A percentile compares a stretch with the other conserved stretches of the same genome.
phyloP scores from a whole-genome alignment of 2,113 vertebrate genomes.

The Macheiramphus alcinus region DNA sequence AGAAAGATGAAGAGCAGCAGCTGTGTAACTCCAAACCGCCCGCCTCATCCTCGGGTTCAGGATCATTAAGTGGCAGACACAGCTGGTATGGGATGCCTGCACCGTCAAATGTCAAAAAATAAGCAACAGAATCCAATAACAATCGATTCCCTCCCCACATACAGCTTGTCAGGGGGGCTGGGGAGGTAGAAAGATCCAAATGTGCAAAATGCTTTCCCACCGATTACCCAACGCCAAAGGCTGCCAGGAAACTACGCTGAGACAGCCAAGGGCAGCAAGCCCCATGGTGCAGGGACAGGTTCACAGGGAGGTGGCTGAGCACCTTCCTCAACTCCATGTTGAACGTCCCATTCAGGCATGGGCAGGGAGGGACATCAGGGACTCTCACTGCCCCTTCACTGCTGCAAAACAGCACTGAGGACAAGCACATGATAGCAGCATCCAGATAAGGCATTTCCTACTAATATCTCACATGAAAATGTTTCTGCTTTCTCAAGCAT shows the following conservation, averaged over 20 bases:
- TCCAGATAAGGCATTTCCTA: not conserved
- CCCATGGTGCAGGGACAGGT: fast-evolving
- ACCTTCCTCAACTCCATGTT: fast-evolving
- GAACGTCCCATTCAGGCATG: not conserved
- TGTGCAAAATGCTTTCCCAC: not conserved
- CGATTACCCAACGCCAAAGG: not conserved
- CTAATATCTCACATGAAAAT: not conserved
- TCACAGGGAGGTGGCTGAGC: not conserved
- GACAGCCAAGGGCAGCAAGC: not conserved
- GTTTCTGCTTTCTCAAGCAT: not conserved
- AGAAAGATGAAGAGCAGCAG: slow-evolving; percentile 29
- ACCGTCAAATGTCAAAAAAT: not conserved
- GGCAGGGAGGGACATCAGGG: fast-evolving
- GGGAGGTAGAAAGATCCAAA: not conserved
- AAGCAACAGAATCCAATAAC: not conserved
- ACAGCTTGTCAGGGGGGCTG: not conserved
- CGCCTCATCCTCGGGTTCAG: not conserved
- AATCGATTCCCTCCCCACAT: not conserved
- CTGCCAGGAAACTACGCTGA: not conserved
- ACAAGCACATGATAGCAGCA: not conserved
- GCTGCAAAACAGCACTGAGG: not conserved
- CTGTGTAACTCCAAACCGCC: slow-evolving; percentile 3
- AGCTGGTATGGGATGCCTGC: not conserved
- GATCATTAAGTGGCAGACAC: not conserved
- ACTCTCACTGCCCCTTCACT: not conserved